Evolutionary conservation across 2,888 invertebrate species (phyloP).

Genomic region (Melieria crassipennis): DNA sequence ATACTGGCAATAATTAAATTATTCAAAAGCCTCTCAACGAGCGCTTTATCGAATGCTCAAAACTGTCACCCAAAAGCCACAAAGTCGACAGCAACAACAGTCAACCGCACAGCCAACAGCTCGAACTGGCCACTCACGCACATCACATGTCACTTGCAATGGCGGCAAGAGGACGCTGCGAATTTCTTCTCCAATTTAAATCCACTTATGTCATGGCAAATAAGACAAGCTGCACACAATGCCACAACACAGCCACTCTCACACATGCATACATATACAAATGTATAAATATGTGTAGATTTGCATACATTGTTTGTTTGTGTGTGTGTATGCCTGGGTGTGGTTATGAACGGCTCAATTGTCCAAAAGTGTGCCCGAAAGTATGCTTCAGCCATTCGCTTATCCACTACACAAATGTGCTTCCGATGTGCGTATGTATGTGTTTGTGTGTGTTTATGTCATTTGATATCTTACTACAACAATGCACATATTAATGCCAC

Average conservation of each 20-base stretch:
- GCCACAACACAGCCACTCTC: no score
- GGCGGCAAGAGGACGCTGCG: background rate
- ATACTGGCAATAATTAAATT: slow-evolving; percentile 7
- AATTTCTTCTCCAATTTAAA: background rate
- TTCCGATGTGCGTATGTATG: background rate
- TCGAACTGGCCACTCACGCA: background rate
- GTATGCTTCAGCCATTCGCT: slow-evolving; percentile 18
- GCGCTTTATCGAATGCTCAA: slow-evolving; percentile 1
- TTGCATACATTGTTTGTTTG: background rate
- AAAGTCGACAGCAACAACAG: slow-evolving; percentile 18
- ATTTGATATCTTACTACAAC: slow-evolving; percentile 12
- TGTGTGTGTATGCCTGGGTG: no score
- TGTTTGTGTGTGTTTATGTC: slow-evolving; percentile 17
- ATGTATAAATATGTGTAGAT: background rate
- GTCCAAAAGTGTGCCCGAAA: slow-evolving; percentile 23
- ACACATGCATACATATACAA: background rate
- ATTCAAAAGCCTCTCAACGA: background rate
- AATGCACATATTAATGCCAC: no score
- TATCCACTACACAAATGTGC: slow-evolving; percentile 7
- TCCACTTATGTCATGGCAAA: background rate
- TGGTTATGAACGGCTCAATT: slow-evolving; percentile 15
- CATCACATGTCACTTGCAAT: slow-evolving; percentile 17
- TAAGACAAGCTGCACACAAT: background rate
- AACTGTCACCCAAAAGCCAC: slow-evolving; percentile 16
- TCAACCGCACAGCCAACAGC: background rate